phyloP scores from a whole-genome alignment of 2,797 vertebrate genomes.

The Poecile montanus region DNA sequence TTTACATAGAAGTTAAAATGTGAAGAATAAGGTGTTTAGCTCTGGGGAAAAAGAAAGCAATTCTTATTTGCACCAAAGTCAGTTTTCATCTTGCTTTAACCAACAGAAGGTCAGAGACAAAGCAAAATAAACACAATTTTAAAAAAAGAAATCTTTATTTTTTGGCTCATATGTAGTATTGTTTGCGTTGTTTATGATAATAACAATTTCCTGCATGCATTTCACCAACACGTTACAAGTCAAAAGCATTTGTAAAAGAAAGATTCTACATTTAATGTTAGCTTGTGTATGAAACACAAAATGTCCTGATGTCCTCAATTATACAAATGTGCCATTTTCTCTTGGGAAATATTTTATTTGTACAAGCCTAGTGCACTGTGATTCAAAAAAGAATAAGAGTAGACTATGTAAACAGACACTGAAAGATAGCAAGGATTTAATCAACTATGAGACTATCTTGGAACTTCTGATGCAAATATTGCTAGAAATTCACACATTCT shows the following conservation, averaged over 20 bases:
- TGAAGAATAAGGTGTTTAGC: constrained; percentile 35
- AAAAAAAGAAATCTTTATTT: constrained; percentile 88
- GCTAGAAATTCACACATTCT: constrained; percentile 54
- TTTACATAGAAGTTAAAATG: background rate
- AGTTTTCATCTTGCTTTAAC: constrained; percentile 7
- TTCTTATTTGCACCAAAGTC: background rate
- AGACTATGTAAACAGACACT: constrained; percentile 83
- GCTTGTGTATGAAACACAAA: constrained; percentile 81
- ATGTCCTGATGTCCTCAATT: constrained; percentile 61
- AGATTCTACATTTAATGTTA: constrained; percentile 78
- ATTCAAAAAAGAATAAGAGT: constrained; percentile 77
- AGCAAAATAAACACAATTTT: constrained; percentile 80
- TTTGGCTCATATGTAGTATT: constrained; percentile 86
- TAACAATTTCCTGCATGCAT: constrained; percentile 91
- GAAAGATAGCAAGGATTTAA: constrained; percentile 68
- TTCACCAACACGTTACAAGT: constrained; percentile 86
- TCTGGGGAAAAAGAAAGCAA: background rate
- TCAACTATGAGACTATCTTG: constrained; percentile 44
- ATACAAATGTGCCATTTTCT: constrained; percentile 74
- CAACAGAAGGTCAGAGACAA: constrained; percentile 55
- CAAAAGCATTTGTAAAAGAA: constrained; percentile 86
- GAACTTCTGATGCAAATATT: constrained; percentile 70
- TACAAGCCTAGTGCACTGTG: constrained; percentile 74
- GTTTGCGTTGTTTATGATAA: constrained; percentile 83
- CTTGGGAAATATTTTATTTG: constrained; percentile 74